phyloP scores from a whole-genome alignment of 2,888 invertebrate genomes.

The Bugula neritina region DNA sequence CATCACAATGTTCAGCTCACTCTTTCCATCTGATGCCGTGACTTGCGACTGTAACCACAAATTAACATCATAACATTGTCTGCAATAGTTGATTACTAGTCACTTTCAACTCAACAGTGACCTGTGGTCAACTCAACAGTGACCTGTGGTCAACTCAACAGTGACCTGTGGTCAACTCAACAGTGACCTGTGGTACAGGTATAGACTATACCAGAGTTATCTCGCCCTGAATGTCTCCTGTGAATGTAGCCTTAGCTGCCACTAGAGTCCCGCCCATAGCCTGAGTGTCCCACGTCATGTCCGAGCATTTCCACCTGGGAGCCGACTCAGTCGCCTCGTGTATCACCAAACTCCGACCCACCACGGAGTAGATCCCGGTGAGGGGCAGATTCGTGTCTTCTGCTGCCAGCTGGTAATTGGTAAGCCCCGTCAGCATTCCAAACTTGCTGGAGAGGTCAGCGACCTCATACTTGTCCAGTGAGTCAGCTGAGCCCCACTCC shows the following conservation, averaged over 20 bases:
- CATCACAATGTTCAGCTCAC: slow-evolving; percentile 81
- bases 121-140: not conserved
- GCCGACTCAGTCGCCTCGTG: slow-evolving; percentile 74
- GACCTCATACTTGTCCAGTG: slow-evolving; percentile 72
- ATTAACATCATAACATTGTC: no score
- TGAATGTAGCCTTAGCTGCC: slow-evolving; percentile 79
- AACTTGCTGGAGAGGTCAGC: slow-evolving; percentile 69
- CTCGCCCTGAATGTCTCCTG: slow-evolving; percentile 77
- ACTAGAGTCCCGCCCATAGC: slow-evolving; percentile 45
- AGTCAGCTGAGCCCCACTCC: not conserved
- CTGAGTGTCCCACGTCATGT: slow-evolving; percentile 21
- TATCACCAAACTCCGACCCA: slow-evolving; percentile 80
- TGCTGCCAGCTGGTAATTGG: slow-evolving; percentile 50
- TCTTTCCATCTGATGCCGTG: slow-evolving; percentile 75
- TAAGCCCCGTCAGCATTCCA: slow-evolving; percentile 28
- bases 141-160: not conserved
- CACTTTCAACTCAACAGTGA: no score
- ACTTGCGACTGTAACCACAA: slow-evolving; percentile 66
- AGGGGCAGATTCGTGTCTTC: slow-evolving; percentile 77
- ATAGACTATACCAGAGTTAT: slow-evolving; percentile 65
- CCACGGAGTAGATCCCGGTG: slow-evolving; percentile 72
- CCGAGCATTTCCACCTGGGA: slow-evolving; percentile 30
- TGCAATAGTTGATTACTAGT: no score
- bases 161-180: not conserved
- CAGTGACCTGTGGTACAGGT: not conserved